These are phyloP conservation scores for Notamacropus eugenii DNA, from an alignment of 2,797 vertebrate species.

Conservation along the genomic window DNA sequence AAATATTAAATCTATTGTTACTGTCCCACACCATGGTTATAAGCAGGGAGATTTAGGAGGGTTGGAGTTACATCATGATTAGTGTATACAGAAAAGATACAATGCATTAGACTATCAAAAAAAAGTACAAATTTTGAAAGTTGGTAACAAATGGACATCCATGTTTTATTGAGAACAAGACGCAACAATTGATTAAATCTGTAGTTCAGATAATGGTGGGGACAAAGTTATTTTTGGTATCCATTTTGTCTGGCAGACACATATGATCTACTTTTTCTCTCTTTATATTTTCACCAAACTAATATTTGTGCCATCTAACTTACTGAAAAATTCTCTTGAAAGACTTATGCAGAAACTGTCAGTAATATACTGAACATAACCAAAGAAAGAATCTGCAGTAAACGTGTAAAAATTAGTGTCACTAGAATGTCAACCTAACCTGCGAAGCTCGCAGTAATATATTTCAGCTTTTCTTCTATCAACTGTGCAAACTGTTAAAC, in stretches of 20 bases:
- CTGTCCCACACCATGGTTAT: constrained; percentile 67
- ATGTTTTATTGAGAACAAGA: constrained; percentile 59
- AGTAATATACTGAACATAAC: constrained; percentile 21
- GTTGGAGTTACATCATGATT: constrained; percentile 35
- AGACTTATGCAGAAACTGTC: constrained; percentile 32
- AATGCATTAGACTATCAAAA: constrained; percentile 58
- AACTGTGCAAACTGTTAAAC: constrained; percentile 18
- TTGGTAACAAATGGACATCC: constrained; percentile 63
- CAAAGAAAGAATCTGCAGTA: constrained; percentile 34
- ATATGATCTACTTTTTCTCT: constrained; percentile 19
- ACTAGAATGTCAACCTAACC: background rate
- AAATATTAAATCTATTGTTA: constrained; percentile 78
- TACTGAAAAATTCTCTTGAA: constrained; percentile 41
- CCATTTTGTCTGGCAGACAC: constrained; percentile 51
- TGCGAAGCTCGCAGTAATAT: background rate
- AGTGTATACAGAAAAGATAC: constrained; percentile 58
- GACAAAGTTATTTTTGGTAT: background rate
- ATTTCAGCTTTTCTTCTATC: constrained; percentile 29
- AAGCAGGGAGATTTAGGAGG: constrained; percentile 55
- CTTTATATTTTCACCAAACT: constrained; percentile 37
- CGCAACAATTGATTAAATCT: constrained; percentile 30
- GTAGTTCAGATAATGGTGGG: constrained; percentile 29
- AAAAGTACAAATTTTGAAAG: constrained; percentile 61
- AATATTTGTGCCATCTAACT: constrained; percentile 31
- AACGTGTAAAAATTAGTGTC: background rate